Conservation (phyloP, 2,797 vertebrate species). For the Chloroceryle amazona region DNA sequence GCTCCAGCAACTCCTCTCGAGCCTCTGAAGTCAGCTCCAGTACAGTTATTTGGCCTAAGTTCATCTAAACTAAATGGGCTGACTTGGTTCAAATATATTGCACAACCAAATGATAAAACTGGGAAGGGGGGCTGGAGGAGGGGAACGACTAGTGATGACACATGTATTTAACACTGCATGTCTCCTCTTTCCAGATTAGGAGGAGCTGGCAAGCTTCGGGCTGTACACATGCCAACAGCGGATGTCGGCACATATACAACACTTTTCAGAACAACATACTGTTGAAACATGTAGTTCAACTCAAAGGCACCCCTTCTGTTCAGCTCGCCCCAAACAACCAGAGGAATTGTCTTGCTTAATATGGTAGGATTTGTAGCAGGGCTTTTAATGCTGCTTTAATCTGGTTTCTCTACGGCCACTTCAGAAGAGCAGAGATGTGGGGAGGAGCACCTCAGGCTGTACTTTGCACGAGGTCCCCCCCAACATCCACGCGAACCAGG, state of each 20-base stretch:
- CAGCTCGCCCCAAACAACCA: constrained; percentile 12
- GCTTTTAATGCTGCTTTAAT: constrained; percentile 49
- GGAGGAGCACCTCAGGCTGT: background rate
- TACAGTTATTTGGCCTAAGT: constrained; percentile 60
- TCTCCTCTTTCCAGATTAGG: constrained; percentile 64
- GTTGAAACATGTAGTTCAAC: constrained; percentile 66
- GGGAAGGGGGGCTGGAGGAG: background rate
- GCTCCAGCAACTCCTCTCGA: constrained; percentile 17
- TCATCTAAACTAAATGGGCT: constrained; percentile 50
- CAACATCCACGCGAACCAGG: background rate
- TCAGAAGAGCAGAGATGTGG: background rate
- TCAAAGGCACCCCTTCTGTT: constrained; percentile 54
- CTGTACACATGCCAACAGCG: constrained; percentile 66
- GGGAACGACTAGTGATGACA: constrained; percentile 55
- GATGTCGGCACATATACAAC: constrained; percentile 75
- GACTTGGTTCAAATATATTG: constrained; percentile 44
- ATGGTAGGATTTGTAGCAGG: background rate
- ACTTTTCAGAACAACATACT: constrained; percentile 65
- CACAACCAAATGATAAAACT: constrained; percentile 54
- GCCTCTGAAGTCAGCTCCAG: constrained; percentile 50
- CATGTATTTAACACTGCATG: constrained; percentile 66
- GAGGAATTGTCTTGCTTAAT: constrained; percentile 23
- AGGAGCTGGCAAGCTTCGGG: constrained; percentile 50
- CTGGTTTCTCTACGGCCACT: background rate
- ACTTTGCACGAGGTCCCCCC: background rate